Conservation (phyloP, 2,113 vertebrate genomes). For the Ceyx cyanopectus region DNA sequence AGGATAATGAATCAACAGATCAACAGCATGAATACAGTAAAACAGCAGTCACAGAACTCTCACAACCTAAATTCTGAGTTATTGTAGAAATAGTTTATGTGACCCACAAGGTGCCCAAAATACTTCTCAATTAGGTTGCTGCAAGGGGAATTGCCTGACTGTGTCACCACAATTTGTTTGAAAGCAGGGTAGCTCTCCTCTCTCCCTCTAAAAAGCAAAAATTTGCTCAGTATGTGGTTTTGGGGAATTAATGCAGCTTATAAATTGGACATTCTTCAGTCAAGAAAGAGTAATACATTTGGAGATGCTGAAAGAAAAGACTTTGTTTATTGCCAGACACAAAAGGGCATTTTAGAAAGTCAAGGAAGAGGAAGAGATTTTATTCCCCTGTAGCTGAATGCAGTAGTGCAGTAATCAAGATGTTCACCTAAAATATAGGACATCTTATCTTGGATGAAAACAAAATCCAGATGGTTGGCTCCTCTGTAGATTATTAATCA, state of each 20-base stretch:
- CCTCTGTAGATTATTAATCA: neutral
- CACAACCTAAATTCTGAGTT: neutral
- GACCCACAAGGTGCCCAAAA: neutral
- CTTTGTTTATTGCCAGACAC: neutral
- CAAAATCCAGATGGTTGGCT: neutral
- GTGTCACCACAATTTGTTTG: neutral
- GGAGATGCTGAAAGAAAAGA: slow-evolving; percentile 4
- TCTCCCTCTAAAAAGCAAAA: neutral
- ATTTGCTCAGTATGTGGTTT: slow-evolving; percentile 25
- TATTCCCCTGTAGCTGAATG: neutral
- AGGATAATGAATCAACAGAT: neutral
- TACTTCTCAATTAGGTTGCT: neutral
- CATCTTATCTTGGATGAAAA: neutral
- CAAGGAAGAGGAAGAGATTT: neutral
- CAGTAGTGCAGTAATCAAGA: neutral
- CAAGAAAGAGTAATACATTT: slow-evolving; percentile 30
- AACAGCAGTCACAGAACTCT: neutral
- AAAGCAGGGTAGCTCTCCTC: neutral
- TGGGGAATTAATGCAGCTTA: neutral
- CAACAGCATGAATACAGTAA: neutral
- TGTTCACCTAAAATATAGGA: neutral
- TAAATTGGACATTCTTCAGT: slow-evolving; percentile 24
- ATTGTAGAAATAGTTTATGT: neutral
- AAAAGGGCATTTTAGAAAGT: neutral
- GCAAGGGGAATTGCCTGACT: neutral